Evolutionary conservation across 1,140 invertebrate species (phyloP), one percentile per base, ranked within the genome.

Genomic region (Aphis gossypii): DNA sequence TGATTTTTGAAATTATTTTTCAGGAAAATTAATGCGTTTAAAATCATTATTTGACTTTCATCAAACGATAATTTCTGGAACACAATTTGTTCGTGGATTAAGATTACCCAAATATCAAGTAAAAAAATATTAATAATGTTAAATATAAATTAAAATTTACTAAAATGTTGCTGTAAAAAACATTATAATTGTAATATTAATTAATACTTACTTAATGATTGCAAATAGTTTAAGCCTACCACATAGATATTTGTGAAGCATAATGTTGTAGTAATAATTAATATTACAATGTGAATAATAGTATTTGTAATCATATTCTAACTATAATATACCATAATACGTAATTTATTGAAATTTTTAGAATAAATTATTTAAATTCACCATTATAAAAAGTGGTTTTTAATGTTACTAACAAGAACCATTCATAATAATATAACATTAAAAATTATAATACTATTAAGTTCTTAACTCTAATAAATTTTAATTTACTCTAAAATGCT

Each of bases 51-150:
- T 93, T 30, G 48, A 84, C 25, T 54, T n/a, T 44, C 48, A 93
- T 56, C 35, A 84, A 41, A 54, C n/a, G n/a, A 56, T 86, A 84
- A 14, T 54, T 41, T 93, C 25, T 84, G 35, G 92, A 83, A 86
- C 38, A n/a, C 48, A 86, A n/a, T 93, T 35, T n/a, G 35, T 93
- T 44, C 92, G 92, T 54, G 48, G 82, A 86, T 14, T 93, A 54
- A 93, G 92, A 56, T 84, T 93, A 86, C 92, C 92, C 38, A 35
- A 84, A 44, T 93, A 93, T 41, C 92, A 93, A 93, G 92, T 93
- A 93, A 56, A 46, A 84, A 51, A 86, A 51, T 84, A 7, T 54
- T 38, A 3, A 56, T 51, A 51, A 51, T 51, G 48, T 51, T 51
- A 51, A 11, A 54, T 60, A 38, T 38, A 44, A 86, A 44, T 84